Percentiles rank a stretch among this genome's conserved stretches.
These are phyloP conservation scores for Ramazzottius varieornatus DNA, from an alignment of 2,888 invertebrate species.

Conservation along the genomic window DNA sequence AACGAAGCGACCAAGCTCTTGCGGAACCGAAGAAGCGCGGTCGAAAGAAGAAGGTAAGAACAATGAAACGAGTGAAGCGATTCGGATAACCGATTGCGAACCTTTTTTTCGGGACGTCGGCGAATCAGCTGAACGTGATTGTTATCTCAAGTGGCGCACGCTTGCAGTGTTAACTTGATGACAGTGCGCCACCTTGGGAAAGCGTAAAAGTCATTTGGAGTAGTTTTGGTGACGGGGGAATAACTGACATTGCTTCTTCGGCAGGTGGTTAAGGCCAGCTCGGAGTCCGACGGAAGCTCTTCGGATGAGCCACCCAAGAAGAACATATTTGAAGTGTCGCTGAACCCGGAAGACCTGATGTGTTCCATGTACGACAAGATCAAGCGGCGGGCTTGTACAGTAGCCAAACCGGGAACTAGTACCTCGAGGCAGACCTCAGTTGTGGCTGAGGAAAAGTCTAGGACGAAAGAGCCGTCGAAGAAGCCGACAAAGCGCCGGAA, in stretches of 20 bases:
- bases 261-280: neutral
- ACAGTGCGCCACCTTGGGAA: too few species aligned
- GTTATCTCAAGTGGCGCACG: too few species aligned
- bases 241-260: too few species aligned
- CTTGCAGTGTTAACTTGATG: too few species aligned
- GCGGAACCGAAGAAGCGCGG: neutral
- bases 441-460: neutral
- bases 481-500: neutral
- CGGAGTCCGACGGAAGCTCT: conserved; percentile 5
- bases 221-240: too few species aligned
- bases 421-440: neutral
- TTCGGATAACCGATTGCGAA: too few species aligned
- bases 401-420: neutral
- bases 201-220: too few species aligned
- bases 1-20: neutral
- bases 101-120: too few species aligned
- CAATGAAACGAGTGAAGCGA: too few species aligned
- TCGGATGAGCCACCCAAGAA: conserved; percentile 5
- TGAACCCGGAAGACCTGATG: conserved; percentile 61
- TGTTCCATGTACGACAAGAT: conserved; percentile 86
- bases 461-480: neutral
- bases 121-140: too few species aligned
- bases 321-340: conserved; percentile 34
- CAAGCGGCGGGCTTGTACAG: conserved; percentile 15
- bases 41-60: conserved; percentile 3